Conservation (phyloP, 2,888 invertebrate genomes). For the Nomada ruficornis region DNA sequence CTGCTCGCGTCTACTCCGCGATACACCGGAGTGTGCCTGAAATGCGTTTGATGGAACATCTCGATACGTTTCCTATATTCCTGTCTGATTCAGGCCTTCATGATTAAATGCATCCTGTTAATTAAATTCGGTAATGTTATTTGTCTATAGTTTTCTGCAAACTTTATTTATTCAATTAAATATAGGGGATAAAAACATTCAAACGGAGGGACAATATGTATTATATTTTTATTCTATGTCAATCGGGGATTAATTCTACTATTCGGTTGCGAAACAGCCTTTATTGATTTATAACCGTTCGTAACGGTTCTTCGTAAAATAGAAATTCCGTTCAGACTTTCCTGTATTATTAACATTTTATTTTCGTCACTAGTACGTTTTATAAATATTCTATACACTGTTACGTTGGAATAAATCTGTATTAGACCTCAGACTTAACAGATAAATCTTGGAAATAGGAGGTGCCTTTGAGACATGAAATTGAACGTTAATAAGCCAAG, state of each 20-base stretch:
- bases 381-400: neutral
- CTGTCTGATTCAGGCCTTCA: neutral
- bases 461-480: neutral
- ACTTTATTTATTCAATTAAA: too few species aligned
- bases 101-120: too few species aligned
- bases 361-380: neutral
- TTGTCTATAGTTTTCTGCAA: too few species aligned
- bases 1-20: neutral
- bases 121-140: too few species aligned
- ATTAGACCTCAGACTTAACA: too few species aligned
- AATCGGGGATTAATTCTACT: neutral
- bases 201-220: too few species aligned
- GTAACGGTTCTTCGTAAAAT: neutral
- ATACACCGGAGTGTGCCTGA: neutral
- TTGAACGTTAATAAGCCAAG: slow-evolving; percentile 12
- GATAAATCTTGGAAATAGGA: neutral
- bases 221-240: neutral
- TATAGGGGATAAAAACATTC: too few species aligned
- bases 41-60: slow-evolving; percentile 5
- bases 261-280: neutral
- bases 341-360: neutral
- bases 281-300: neutral
- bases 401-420: neutral
- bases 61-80: neutral
- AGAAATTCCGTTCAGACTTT: neutral